A percentile compares a stretch with the other conserved stretches of the same genome.
Conservation (phyloP, 1,140 invertebrate genomes). For the Chlorops oryzae region DNA sequence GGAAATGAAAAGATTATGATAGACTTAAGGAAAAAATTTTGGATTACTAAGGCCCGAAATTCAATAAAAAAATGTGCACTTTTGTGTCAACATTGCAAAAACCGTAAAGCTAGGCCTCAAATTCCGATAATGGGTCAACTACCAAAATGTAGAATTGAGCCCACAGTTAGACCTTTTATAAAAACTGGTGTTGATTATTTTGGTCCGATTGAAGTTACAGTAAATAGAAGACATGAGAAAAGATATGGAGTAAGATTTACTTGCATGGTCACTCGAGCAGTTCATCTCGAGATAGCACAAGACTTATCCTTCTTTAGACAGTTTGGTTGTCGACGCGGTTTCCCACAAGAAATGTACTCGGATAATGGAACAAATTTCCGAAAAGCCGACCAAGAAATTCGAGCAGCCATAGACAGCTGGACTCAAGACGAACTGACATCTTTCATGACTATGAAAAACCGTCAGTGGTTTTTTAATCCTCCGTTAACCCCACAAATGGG, state of each 20-base stretch:
- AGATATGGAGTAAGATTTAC: slow-evolving; percentile 40
- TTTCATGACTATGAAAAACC: slow-evolving; percentile 19
- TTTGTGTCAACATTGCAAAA: too few relatives aligned
- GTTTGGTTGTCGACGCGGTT: slow-evolving; percentile 42
- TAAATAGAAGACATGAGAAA: slow-evolving; percentile 33
- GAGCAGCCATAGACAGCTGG: slow-evolving; percentile 14
- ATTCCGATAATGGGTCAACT: slow-evolving; percentile 20
- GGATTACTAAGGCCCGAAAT: slow-evolving; percentile 16
- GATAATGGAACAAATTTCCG: slow-evolving; percentile 47
- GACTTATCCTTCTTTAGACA: too few relatives aligned
- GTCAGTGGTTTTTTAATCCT: slow-evolving; percentile 13
- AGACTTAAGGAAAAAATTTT: slow-evolving; percentile 24
- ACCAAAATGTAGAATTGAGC: slow-evolving; percentile 21
- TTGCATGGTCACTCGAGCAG: too few relatives aligned
- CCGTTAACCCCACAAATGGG: too few relatives aligned
- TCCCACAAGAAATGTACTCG: slow-evolving; percentile 27
- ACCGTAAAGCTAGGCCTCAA: background rate
- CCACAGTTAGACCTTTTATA: slow-evolving; percentile 24
- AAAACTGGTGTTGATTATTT: too few relatives aligned
- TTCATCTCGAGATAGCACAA: too few relatives aligned
- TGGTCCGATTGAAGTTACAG: too few relatives aligned
- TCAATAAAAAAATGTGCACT: too few relatives aligned
- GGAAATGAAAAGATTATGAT: slow-evolving; percentile 23
- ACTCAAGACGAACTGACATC: slow-evolving; percentile 12
- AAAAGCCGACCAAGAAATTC: slow-evolving; percentile 26